A percentile compares a stretch with the other conserved stretches of the same genome.
These are phyloP conservation scores for Odontocolon sp. DNA, from an alignment of 2,888 invertebrate genomes.

Conservation along the genomic window DNA sequence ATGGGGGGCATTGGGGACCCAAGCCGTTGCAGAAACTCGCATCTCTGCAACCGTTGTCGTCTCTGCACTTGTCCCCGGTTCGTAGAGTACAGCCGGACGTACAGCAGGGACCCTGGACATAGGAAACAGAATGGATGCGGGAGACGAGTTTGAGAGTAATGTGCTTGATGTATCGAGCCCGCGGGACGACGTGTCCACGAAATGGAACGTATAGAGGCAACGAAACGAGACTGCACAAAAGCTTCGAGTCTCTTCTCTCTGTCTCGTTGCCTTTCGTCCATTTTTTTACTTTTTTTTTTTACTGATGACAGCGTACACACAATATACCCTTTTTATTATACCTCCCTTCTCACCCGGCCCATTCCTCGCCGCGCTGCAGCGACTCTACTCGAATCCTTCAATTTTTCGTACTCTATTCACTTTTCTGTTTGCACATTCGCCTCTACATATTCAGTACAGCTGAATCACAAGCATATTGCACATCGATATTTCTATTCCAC, in stretches of 20 bases:
- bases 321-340: not conserved
- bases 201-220: slow-evolving; percentile 17
- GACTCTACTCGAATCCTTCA: not conserved
- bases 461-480: no score
- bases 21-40: slow-evolving; percentile 94
- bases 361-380: not conserved
- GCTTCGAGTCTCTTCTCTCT: not conserved
- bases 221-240: slow-evolving; percentile 20
- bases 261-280: not conserved
- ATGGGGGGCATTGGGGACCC: slow-evolving; percentile 93
- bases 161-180: slow-evolving; percentile 47
- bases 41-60: slow-evolving; percentile 95
- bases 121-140: slow-evolving; percentile 40
- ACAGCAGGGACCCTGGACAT: slow-evolving; percentile 93
- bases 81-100: slow-evolving; percentile 90
- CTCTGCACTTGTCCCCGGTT: slow-evolving; percentile 93
- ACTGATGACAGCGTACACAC: not conserved
- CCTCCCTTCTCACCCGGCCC: not conserved
- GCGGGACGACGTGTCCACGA: slow-evolving; percentile 31
- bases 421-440: no score
- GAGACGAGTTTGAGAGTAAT: slow-evolving; percentile 48
- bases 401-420: no score
- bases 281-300: not conserved
- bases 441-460: no score
- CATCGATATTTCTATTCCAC: no score